Evolutionary conservation across 1,140 invertebrate genomes (phyloP), one percentile per base, ranked within the genome.

Genomic region (Armadillidium nasatum): DNA sequence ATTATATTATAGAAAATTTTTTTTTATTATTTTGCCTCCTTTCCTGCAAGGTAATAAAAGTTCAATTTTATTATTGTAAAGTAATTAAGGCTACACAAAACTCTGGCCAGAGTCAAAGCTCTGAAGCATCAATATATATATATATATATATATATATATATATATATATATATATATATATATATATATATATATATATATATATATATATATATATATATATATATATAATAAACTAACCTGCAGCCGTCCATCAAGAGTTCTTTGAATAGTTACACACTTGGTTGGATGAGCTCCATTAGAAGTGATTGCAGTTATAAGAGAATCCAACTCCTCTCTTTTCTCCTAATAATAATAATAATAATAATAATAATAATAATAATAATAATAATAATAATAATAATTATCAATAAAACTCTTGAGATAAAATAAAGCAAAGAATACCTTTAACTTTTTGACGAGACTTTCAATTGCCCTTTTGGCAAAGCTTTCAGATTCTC

Each of bases 231-330:
- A n/a, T n/a, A 23, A n/a, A 71, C 75, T 50, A 6, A 95, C 94
- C 89, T 99, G 97, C 81, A 99, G 87, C 80, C 97, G 86, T 0
- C 97, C 97, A 88, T 99, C 97, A 22, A 99, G 86, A n/a, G 97
- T 99, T 81, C 97, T 88, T 83, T 98, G 97, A 83, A 99, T 99
- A 10, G 97, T 99, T 10, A 99, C 96, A 88, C 97, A 99, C 89
- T 98, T 98, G 82, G 94, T 97, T 0, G 93, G 94, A 86, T 96
- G 94, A 33, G 94, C 92, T 43, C 97, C 97, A 87, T 96, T 97
- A 22, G 96, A 98, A 15, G 96, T 97, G 50, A 99, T 97, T n/a
- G 95, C 95, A 21, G 94, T 96, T 82, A 99, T 99, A 33, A 99
- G 87, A 82, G 93, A 96, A 84, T 99, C 97, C 81, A 99, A 84